Evolutionary conservation across 2,888 invertebrate species (phyloP), one percentile per base, ranked within the genome.

Genomic region (Philaethria dido): DNA sequence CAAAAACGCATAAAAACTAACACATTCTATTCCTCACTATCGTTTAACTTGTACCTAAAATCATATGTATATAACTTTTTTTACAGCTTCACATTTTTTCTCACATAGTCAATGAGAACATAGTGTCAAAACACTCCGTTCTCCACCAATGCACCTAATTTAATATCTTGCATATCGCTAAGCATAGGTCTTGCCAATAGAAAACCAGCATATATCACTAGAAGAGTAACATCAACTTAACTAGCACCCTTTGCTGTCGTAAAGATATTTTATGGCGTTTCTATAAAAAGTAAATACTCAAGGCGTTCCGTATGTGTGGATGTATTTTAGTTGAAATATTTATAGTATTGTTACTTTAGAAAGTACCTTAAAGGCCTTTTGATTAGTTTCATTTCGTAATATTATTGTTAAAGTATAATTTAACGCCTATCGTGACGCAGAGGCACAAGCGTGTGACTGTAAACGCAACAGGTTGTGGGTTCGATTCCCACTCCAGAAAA

Each of bases 201-300:
- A 50, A 11, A 52, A 13, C 50, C 6, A 60, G 18, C 60, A 42
- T 50, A 20, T 20, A 8, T 59, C 8, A 18, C 22, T 29, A 42
- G 25, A 33, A 50, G 60, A 65, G 59, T 60, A 50, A 47, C 59
- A 44, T 44, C 22, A 13, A 48, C 48, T 65, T 50, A 65, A 65
- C 64, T 50, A 64, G 64, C 64, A 65, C 50, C 64, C 64, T 65
- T 65, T 60, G 48, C 64, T 47, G 48, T 59, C 59, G 50, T 59
- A 65, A 65, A 64, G 36, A 59, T 48, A 65, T 48, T 65, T 65
- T 59, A 65, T 42, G 50, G 42, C 39, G 48, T n/a, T 59, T 65
- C 64, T 65, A 65, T 59, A 65, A 65, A 65, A 59, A 59, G 44
- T 42, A 50, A 59, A 65, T 59, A 50, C 39, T 50, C 39, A 13